Evolutionary conservation across 2,113 vertebrate species (phyloP).

Genomic region (Coptodon rendalli): DNA sequence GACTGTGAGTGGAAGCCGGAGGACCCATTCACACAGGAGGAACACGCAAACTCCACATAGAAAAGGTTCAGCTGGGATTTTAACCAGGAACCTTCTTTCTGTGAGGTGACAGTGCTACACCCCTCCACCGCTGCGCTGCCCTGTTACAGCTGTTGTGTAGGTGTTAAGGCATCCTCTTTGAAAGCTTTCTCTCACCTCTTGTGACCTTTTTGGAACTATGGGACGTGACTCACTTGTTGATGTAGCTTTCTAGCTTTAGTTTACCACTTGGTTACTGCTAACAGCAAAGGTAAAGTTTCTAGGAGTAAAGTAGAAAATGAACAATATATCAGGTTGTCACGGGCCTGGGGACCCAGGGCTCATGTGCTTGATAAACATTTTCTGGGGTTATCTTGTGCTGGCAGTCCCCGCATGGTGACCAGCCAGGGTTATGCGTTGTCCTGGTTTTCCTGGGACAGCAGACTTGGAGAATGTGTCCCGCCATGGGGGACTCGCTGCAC

Average conservation of each 20-base stretch:
- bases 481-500: accelerated
- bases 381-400: background rate
- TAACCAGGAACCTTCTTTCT: background rate
- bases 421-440: accelerated
- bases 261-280: background rate
- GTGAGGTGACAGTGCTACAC: background rate
- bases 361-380: background rate
- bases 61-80: background rate
- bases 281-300: background rate
- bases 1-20: background rate
- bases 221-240: background rate
- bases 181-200: background rate
- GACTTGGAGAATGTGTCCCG: accelerated
- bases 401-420: background rate
- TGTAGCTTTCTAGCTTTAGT: background rate
- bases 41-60: background rate
- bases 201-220: background rate
- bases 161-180: background rate
- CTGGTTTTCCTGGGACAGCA: background rate
- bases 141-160: background rate
- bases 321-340: background rate
- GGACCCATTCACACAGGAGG: background rate
- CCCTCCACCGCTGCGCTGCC: accelerated
- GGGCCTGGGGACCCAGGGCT: accelerated
- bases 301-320: background rate